Evolutionary conservation across 2,113 vertebrate species (phyloP).

Genomic region (Anas platyrhynchos): DNA sequence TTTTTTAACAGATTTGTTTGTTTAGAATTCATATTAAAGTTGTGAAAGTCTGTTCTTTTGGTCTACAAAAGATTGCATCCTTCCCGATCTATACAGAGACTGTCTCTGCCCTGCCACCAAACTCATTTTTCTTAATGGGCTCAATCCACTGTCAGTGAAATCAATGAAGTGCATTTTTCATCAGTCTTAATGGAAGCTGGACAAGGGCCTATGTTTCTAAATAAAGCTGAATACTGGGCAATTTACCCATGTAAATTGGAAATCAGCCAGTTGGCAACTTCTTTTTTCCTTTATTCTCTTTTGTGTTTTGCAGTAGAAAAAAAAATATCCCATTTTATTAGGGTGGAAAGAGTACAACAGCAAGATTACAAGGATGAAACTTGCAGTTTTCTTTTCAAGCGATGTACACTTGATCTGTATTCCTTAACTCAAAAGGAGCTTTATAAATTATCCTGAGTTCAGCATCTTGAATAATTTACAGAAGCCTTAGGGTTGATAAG

Average conservation of each 20-base stretch:
- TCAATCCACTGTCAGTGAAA: conserved; percentile 22
- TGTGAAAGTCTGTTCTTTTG: background rate
- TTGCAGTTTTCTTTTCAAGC: background rate
- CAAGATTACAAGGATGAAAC: conserved; percentile 1
- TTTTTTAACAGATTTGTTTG: background rate
- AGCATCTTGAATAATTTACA: background rate
- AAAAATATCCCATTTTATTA: background rate
- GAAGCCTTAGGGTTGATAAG: background rate
- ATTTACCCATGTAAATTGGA: conserved; percentile 27
- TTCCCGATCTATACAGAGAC: background rate
- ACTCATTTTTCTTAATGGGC: conserved; percentile 13
- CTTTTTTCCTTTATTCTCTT: background rate
- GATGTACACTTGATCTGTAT: background rate
- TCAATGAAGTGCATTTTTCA: conserved; percentile 45
- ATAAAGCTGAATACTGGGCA: conserved; percentile 16
- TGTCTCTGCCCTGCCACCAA: background rate
- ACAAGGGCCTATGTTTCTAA: conserved; percentile 23
- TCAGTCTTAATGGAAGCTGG: conserved; percentile 33
- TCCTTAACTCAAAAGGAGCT: background rate
- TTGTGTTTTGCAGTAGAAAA: background rate
- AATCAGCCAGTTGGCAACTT: conserved; percentile 24
- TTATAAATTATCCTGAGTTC: background rate
- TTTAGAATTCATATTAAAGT: background rate
- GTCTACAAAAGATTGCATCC: background rate
- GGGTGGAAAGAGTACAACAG: background rate